A percentile compares a stretch with the other conserved stretches of the same genome.
Conservation (phyloP, 2,797 vertebrate species). For the Acrocephalus scirpaceus region DNA sequence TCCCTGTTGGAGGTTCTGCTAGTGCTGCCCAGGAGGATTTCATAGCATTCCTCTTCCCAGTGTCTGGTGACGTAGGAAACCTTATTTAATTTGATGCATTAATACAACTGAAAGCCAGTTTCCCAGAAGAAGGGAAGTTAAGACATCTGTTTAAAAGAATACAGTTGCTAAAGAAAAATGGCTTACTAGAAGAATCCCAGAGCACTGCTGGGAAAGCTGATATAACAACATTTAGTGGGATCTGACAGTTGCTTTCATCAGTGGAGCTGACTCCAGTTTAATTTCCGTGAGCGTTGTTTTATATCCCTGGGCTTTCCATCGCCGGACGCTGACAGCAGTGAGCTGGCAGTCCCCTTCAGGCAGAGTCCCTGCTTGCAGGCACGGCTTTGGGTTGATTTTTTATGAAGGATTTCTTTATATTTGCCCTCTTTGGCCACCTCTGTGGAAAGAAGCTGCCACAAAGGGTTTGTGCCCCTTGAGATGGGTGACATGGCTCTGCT, state of each 20-base stretch:
- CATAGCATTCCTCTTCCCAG: not conserved
- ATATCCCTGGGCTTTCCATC: not conserved
- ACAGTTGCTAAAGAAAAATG: constrained; percentile 35
- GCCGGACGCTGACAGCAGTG: not conserved
- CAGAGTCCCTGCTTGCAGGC: not conserved
- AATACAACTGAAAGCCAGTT: constrained; percentile 35
- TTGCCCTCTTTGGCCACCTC: not conserved
- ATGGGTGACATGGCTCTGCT: accelerated
- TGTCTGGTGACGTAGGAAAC: not conserved
- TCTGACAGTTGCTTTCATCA: not conserved
- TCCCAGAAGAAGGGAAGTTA: constrained; percentile 47
- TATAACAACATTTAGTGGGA: not conserved
- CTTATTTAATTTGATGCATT: constrained; percentile 37
- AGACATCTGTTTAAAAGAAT: constrained; percentile 48
- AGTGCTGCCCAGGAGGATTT: not conserved
- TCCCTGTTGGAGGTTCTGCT: not conserved
- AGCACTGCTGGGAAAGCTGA: constrained; percentile 45
- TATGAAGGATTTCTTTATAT: not conserved
- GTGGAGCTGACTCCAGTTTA: not conserved
- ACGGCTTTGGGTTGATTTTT: accelerated
- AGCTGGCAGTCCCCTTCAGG: not conserved
- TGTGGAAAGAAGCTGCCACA: not conserved
- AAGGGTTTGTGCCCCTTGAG: not conserved
- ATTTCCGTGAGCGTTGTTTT: not conserved
- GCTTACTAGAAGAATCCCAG: constrained; percentile 39